Percentiles rank a stretch among this genome's conserved stretches.
phyloP scores from a whole-genome alignment of 2,888 invertebrate species.

The Drosophila pullipes region DNA sequence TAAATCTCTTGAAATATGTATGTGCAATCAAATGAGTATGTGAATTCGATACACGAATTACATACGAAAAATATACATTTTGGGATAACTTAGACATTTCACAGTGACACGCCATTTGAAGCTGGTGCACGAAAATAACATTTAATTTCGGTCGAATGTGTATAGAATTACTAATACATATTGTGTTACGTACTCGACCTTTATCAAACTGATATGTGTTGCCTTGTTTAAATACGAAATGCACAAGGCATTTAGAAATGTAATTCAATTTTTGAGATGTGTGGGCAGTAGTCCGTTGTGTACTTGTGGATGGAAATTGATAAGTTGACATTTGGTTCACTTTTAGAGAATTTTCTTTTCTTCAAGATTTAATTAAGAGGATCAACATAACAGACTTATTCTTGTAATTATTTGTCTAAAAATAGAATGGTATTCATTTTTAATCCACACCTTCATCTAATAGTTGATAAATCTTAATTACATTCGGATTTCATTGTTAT shows the following conservation, averaged over 20 bases:
- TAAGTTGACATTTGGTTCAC: not conserved
- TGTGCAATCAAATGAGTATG: conserved; percentile 21
- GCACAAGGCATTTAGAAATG: not conserved
- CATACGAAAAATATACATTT: conserved; percentile 8
- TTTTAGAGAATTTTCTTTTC: not conserved
- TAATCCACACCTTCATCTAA: not conserved
- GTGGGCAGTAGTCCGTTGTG: not conserved
- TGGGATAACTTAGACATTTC: conserved; percentile 29
- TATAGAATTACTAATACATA: conserved; percentile 26
- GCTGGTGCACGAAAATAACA: not conserved
- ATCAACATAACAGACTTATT: not conserved
- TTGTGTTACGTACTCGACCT: conserved; percentile 19
- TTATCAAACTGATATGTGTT: conserved; percentile 19
- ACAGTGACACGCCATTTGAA: conserved; percentile 49
- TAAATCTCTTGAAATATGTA: conserved; percentile 15
- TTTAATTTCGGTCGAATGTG: conserved; percentile 26
- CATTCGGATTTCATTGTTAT: not conserved
- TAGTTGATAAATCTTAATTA: not conserved
- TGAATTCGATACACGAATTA: conserved; percentile 17
- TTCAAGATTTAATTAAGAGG: not conserved
- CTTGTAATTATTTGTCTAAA: not conserved
- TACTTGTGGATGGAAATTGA: not conserved
- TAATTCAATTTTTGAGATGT: not conserved
- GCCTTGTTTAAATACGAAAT: conserved; percentile 8
- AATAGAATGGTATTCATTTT: not conserved